Evolutionary conservation across 2,888 invertebrate species (phyloP), one percentile per base, ranked within the genome.

Genomic region (Calameuta filiformis): DNA sequence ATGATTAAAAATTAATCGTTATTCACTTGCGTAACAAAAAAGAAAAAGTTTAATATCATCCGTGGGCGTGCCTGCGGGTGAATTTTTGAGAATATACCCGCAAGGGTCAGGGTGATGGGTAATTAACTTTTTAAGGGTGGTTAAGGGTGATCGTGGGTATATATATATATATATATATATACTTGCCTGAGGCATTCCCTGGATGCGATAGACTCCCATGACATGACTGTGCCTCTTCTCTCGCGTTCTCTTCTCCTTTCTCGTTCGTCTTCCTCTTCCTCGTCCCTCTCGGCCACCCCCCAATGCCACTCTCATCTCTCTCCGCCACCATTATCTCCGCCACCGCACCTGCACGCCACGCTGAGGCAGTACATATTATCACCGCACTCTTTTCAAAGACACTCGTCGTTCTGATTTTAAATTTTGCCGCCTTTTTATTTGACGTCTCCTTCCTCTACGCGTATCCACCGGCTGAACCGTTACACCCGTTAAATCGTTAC

Each of bases 141-240:
- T 56, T 56, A 56, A 23, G 6, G 23, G 56, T 56, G 56, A 23
- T 56, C 56, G 9, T 56, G 15, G 15, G 1, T 15, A 40, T 40
- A 40, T 12, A 37, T 37, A 12, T 12, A 37, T 37, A 12, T 12
- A 37, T 37, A 37, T 0, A 15, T 15, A 40, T 15, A 76, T 80
- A 86, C 91, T 92, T 92, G 95, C 96, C 96, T 95, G 92, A 96
- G 94, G 92, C 95, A 95, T 93, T 96, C 96, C 92, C 95, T 95
- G 86, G 96, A 96, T 92, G 96, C 95, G 88, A 96, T 94, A 83
- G 96, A 96, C 93, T 96, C 96, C 96, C 96, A 96, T 94, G 96
- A 96, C 96, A 96, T 96, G 93, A 93, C 89, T 86, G 89, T 87
- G 80, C 84, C 85, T 83, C 83, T 84, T 87, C 84, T 81, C 68